Percentiles rank a stretch among this genome's conserved stretches.
Evolutionary conservation across 2,888 invertebrate genomes (phyloP).

Genomic region (Drosophila borborema): DNA sequence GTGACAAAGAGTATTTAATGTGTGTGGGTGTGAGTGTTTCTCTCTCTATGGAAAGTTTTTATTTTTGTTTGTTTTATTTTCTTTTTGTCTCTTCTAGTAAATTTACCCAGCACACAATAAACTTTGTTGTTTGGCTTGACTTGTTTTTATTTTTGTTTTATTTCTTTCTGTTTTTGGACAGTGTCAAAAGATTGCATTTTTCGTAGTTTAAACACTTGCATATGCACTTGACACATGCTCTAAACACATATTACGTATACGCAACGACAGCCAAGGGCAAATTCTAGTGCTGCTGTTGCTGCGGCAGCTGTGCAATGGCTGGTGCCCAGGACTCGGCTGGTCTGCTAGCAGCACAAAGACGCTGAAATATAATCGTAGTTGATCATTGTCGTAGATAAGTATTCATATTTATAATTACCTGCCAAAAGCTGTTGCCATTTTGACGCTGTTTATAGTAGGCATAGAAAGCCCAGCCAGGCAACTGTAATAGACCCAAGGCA

Average conservation of each 20-base stretch:
- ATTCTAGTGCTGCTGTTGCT: slow-evolving; percentile 31
- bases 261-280: slow-evolving; percentile 35
- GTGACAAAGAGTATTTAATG: slow-evolving; percentile 3
- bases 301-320: slow-evolving; percentile 67
- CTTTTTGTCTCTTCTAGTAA: slow-evolving; percentile 3
- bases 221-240: slow-evolving; percentile 34
- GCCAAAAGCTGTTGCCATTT: slow-evolving; percentile 37
- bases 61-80: neutral
- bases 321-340: slow-evolving; percentile 83
- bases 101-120: slow-evolving; percentile 25
- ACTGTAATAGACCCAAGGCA: slow-evolving; percentile 86
- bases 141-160: neutral
- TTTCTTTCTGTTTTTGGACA: slow-evolving; percentile 13
- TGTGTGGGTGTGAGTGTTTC: neutral
- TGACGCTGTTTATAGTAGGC: slow-evolving; percentile 71
- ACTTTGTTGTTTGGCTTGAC: slow-evolving; percentile 29
- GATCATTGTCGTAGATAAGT: neutral
- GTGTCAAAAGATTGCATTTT: slow-evolving; percentile 29
- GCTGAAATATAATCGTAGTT: slow-evolving; percentile 52
- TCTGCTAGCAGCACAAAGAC: slow-evolving; percentile 69
- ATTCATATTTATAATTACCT: slow-evolving; percentile 49
- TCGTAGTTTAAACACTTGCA: slow-evolving; percentile 7
- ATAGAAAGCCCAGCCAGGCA: slow-evolving; percentile 84
- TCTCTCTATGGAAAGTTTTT: neutral
- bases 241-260: slow-evolving; percentile 55